phyloP scores from a whole-genome alignment of 2,113 vertebrate genomes.

The Chinchilla lanigera region DNA sequence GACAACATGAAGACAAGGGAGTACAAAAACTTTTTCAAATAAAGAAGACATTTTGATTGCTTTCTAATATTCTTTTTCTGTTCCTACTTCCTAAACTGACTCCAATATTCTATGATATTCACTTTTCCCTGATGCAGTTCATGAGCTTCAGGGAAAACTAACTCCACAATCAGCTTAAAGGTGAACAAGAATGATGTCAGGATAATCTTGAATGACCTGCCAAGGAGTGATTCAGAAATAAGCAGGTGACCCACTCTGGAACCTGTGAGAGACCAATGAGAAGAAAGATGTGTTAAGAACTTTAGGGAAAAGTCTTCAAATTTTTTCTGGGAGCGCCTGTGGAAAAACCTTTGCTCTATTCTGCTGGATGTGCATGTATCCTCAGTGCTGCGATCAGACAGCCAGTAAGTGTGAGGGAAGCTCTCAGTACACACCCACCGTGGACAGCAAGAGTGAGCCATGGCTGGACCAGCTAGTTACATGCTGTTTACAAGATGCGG shows the following conservation, averaged over 20 bases:
- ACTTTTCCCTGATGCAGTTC: not conserved
- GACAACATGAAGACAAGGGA: not conserved
- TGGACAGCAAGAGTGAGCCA: not conserved
- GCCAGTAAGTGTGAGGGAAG: not conserved
- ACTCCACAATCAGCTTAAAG: not conserved
- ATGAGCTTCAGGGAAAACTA: not conserved
- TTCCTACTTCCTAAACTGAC: not conserved
- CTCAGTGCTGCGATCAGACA: not conserved
- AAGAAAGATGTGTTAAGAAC: not conserved
- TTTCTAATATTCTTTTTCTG: not conserved
- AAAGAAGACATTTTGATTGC: not conserved
- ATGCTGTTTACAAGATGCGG: not conserved
- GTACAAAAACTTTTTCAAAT: slow-evolving; percentile 15
- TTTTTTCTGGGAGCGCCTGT: not conserved
- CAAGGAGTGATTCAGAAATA: not conserved
- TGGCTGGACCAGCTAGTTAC: not conserved
- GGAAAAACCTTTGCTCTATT: slow-evolving; percentile 18
- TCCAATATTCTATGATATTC: not conserved
- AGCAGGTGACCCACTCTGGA: not conserved
- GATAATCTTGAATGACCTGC: not conserved
- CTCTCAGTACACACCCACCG: not conserved
- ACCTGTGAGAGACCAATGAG: not conserved
- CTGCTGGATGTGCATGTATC: not conserved
- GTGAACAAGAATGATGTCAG: not conserved
- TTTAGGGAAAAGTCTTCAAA: not conserved